Evolutionary conservation across 2,888 invertebrate genomes (phyloP).

Genomic region (Agriopis leucophaearia): DNA sequence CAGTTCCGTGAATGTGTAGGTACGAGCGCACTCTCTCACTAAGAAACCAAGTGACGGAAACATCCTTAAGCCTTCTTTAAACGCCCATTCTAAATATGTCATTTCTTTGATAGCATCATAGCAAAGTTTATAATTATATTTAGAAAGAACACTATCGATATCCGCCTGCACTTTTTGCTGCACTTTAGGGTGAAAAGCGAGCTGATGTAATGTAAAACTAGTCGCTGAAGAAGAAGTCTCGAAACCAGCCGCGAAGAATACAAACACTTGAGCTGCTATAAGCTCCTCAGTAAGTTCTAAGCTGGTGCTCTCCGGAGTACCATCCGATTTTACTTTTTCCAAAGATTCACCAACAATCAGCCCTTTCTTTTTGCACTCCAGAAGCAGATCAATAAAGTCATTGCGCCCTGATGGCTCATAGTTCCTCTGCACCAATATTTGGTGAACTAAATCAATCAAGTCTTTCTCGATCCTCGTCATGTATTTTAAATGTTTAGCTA

Average conservation of each 20-base stretch:
- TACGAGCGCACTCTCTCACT: constrained; percentile 56
- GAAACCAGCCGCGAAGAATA: constrained; percentile 70
- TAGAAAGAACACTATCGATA: constrained; percentile 59
- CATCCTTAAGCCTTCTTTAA: constrained; percentile 67
- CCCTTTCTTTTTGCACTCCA: constrained; percentile 63
- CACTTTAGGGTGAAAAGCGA: constrained; percentile 62
- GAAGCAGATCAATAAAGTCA: constrained; percentile 66
- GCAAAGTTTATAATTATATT: constrained; percentile 57
- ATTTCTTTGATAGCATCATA: constrained; percentile 69
- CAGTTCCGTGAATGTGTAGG: constrained; percentile 64
- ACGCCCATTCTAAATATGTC: constrained; percentile 64
- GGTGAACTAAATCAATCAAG: constrained; percentile 57
- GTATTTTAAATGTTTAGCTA: constrained; percentile 56
- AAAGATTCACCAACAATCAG: constrained; percentile 61
- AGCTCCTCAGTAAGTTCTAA: constrained; percentile 60
- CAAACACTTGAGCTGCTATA: constrained; percentile 67
- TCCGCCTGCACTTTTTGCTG: constrained; percentile 63
- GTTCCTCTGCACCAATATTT: constrained; percentile 63
- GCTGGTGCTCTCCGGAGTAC: constrained; percentile 52
- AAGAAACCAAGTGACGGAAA: constrained; percentile 71
- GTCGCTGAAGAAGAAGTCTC: constrained; percentile 71
- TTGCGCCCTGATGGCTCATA: constrained; percentile 63
- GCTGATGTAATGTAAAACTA: constrained; percentile 67
- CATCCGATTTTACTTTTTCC: constrained; percentile 58
- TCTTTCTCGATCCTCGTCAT: constrained; percentile 56